Base-by-base conservation (phyloP, 2,888 invertebrate genomes). In the Ethmia dodecea region DNA sequence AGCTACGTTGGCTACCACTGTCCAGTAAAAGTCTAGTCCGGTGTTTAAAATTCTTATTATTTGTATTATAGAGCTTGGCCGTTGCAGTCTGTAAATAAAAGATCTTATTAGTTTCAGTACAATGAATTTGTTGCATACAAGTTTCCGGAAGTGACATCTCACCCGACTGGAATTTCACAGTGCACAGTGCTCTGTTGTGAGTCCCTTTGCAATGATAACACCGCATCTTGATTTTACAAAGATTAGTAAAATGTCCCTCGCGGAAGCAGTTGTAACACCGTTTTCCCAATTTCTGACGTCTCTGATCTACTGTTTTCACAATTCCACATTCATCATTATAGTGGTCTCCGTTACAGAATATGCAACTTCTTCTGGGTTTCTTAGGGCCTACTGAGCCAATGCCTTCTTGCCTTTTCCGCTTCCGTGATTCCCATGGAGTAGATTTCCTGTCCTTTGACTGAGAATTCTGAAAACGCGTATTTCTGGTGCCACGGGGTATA, bases 301-400 rank as follows among this genome's bases (percentile, higher is more conserved):
- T 18, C n/a, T 42, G 33, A 2, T 31, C 13, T 6, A 33, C n/a
- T 3, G 35, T 15, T 8, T 10, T 26, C 2, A 32, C 29, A 11
- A 3, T 28, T 3, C 6, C 9, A 25, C 42, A 42, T 18, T 38
- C 31, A 28, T 38, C 38, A 22, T 36, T 42, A 20, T 24, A 38
- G 26, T 38, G 35, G 6, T 27, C 31, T 3, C 20, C 11, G 1
- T 26, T 26, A 8, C 40, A 40, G 15, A 40, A 40, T 29, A 40
- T 40, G 18, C 40, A 40, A 15, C 13, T 2, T 18, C 22, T 20
- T 5, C 2, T 12, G 12, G 18, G 30, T 16, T 40, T 34, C 5
- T 15, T 15, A 12, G 3, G 3, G n/a, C n/a, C n/a, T n/a, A n/a
- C n/a, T n/a, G n/a, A n/a, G n/a, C n/a, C n/a, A n/a, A n/a, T n/a